Evolutionary conservation across 2,113 vertebrate species (phyloP).

Genomic region (Chionomys nivalis): DNA sequence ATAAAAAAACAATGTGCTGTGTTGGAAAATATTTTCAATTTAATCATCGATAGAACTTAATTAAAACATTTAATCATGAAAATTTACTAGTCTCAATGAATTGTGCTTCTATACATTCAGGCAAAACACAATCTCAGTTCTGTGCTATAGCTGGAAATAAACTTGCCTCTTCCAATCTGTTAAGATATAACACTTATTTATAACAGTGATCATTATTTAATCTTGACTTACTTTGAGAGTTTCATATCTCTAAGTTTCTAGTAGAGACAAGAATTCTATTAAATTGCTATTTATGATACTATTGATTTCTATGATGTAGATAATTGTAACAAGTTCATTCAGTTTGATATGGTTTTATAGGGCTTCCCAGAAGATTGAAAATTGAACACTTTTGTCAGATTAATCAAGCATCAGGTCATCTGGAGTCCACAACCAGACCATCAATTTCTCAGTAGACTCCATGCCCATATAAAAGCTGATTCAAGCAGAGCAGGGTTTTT

Average conservation of each 20-base stretch:
- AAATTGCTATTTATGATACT: background rate
- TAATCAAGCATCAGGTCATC: slow-evolving; percentile 27
- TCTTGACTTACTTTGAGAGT: background rate
- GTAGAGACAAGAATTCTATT: background rate
- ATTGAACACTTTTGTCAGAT: slow-evolving; percentile 17
- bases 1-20: background rate
- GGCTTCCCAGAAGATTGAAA: background rate
- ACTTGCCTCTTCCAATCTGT: background rate
- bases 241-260: slow-evolving; percentile 1
- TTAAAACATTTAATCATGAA: background rate
- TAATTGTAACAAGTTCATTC: slow-evolving; percentile 27
- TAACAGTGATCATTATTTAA: background rate
- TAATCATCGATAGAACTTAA: background rate
- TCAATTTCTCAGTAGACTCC: background rate
- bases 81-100: background rate
- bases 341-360: slow-evolving; percentile 6
- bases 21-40: background rate
- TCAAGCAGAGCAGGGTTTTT: background rate
- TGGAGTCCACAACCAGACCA: background rate
- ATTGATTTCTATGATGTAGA: background rate
- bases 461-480: background rate
- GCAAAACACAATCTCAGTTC: background rate
- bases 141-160: background rate
- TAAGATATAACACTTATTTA: background rate
- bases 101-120: background rate